These are phyloP conservation scores for Lacanobia wlatinum DNA, from an alignment of 2,888 invertebrate genomes.

Conservation along the genomic window DNA sequence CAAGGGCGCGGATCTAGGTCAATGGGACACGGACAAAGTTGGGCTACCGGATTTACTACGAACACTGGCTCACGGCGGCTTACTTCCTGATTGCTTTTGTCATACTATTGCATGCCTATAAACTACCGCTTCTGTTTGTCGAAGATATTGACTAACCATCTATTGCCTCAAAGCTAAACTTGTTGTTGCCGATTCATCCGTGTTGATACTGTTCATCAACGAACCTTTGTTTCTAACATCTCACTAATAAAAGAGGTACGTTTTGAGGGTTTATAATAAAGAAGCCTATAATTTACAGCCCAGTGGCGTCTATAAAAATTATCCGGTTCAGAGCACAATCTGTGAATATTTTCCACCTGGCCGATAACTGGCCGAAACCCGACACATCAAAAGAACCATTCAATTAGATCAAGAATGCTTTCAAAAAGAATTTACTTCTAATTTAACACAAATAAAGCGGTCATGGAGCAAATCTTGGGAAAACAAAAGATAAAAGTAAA, in stretches of 20 bases:
- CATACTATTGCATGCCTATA: constrained; percentile 54
- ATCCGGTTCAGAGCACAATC: constrained; percentile 69
- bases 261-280: constrained; percentile 37
- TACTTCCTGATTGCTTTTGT: constrained; percentile 70
- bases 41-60: constrained; percentile 74
- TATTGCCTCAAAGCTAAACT: constrained; percentile 6
- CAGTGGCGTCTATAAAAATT: constrained; percentile 63
- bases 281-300: constrained; percentile 47
- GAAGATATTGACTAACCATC: constrained; percentile 11
- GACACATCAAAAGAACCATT: constrained; percentile 71
- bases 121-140: constrained; percentile 10
- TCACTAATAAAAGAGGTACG: not conserved
- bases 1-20: constrained; percentile 88
- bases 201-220: not conserved
- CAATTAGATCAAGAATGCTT: constrained; percentile 58
- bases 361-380: constrained; percentile 56
- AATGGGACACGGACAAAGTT: constrained; percentile 83
- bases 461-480: constrained; percentile 9
- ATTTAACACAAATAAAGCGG: constrained; percentile 12
- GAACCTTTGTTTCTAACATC: not conserved
- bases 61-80: constrained; percentile 62
- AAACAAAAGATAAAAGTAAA: constrained; percentile 12
- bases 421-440: constrained; percentile 19
- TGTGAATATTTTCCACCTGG: constrained; percentile 72
- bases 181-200: not conserved